Conservation (phyloP, 2,113 vertebrate genomes). For the Cygnus buccinator region DNA sequence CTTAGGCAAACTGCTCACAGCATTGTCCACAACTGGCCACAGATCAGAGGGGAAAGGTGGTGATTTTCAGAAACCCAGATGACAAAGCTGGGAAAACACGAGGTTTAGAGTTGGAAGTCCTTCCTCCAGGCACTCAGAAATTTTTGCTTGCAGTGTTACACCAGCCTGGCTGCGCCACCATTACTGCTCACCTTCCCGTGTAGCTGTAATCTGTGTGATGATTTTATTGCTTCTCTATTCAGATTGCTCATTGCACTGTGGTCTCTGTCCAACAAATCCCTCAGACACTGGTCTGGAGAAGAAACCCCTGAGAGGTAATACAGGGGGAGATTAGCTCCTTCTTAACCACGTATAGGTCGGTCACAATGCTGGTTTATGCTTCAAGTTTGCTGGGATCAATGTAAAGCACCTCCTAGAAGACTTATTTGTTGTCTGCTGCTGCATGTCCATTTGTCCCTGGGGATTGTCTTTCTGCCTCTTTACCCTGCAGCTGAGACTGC, state of each 20-base stretch:
- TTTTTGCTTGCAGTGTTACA: neutral
- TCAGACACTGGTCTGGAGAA: neutral
- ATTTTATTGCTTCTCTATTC: neutral
- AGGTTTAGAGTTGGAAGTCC: neutral
- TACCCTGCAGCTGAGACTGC: neutral
- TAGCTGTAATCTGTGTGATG: neutral
- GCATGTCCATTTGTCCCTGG: neutral
- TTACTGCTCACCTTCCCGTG: neutral
- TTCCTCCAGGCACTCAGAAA: neutral
- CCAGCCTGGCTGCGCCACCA: accelerated
- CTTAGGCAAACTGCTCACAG: neutral
- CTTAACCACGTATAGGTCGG: neutral
- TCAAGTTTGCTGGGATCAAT: neutral
- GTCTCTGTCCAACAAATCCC: neutral
- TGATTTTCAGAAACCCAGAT: neutral
- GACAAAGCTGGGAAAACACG: neutral
- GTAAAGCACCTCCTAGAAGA: neutral
- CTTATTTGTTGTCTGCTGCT: neutral
- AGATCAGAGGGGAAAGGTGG: neutral
- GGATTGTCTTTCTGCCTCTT: neutral
- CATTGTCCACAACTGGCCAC: accelerated
- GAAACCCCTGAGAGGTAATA: neutral
- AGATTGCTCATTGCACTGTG: neutral
- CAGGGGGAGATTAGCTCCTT: neutral
- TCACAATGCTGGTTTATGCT: neutral